These are phyloP conservation scores for Todiramphus saurophagus DNA, from an alignment of 2,113 vertebrate genomes.

Conservation along the genomic window DNA sequence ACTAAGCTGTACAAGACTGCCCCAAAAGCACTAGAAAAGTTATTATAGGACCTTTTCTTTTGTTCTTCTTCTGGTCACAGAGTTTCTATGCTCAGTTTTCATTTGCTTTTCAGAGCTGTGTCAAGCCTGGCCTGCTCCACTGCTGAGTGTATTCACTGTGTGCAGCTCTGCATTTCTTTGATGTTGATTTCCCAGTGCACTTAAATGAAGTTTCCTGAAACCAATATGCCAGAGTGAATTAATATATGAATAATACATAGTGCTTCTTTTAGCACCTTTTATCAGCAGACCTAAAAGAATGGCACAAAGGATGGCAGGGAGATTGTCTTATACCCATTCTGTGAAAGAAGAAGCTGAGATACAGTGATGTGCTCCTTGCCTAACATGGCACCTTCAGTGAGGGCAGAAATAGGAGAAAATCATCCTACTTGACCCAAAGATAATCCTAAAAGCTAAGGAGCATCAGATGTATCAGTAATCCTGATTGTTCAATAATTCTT, in stretches of 20 bases:
- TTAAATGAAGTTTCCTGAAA: slow-evolving; percentile 52
- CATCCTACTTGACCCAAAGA: not conserved
- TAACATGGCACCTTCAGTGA: rapidly evolving
- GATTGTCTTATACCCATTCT: not conserved
- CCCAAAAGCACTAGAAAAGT: not conserved
- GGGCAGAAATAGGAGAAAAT: not conserved
- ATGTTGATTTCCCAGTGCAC: slow-evolving; percentile 37
- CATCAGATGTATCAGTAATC: not conserved
- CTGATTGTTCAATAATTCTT: not conserved
- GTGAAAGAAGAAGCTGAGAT: not conserved
- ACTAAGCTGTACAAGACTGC: not conserved
- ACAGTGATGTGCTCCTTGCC: not conserved
- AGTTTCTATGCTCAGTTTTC: not conserved
- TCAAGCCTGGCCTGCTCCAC: not conserved
- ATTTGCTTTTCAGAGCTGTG: slow-evolving; percentile 9
- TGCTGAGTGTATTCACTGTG: not conserved
- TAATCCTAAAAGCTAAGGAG: not conserved
- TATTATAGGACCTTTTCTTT: not conserved
- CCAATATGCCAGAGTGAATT: slow-evolving; percentile 24
- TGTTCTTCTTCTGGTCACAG: not conserved
- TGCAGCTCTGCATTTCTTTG: slow-evolving; percentile 30
- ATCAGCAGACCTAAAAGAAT: not conserved
- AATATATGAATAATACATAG: slow-evolving; percentile 55
- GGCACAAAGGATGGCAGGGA: not conserved
- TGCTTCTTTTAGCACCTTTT: slow-evolving; percentile 36